Evolutionary conservation across 2,797 vertebrate species (phyloP).

Genomic region (Allobates femoralis): DNA sequence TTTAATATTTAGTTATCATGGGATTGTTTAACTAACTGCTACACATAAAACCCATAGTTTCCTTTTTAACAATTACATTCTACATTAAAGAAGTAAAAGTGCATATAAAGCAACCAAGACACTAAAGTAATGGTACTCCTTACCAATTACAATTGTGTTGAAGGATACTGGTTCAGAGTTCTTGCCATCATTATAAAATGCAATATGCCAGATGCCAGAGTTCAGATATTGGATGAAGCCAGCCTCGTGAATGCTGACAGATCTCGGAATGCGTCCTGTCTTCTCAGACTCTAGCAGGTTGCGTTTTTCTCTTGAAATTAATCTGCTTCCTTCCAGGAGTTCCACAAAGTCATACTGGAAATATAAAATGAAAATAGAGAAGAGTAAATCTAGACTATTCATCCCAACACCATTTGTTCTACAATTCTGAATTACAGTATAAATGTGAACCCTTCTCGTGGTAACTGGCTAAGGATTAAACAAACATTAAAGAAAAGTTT

Average conservation of each 20-base stretch:
- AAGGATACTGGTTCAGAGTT: constrained; percentile 90
- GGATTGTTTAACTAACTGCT: no score
- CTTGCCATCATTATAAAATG: constrained; percentile 96
- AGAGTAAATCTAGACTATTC: background rate
- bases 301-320: constrained; percentile 91
- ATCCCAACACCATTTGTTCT: background rate
- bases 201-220: constrained; percentile 96
- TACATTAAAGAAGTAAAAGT: background rate
- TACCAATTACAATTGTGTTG: constrained; percentile 95
- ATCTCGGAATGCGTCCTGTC: constrained; percentile 79
- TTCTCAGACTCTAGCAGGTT: constrained; percentile 80
- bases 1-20: no score
- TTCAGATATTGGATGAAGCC: constrained; percentile 98
- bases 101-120: no score
- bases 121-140: constrained; percentile 64
- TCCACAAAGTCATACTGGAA: constrained; percentile 97
- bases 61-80: background rate
- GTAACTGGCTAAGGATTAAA: background rate
- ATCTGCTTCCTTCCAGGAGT: constrained; percentile 92
- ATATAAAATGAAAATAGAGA: background rate
- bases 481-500: no score
- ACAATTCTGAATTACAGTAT: background rate
- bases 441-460: background rate
- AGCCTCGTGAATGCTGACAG: constrained; percentile 89
- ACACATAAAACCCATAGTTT: background rate